phyloP scores from a whole-genome alignment of 2,888 invertebrate genomes.

The Acanthacorydalis orientalis region DNA sequence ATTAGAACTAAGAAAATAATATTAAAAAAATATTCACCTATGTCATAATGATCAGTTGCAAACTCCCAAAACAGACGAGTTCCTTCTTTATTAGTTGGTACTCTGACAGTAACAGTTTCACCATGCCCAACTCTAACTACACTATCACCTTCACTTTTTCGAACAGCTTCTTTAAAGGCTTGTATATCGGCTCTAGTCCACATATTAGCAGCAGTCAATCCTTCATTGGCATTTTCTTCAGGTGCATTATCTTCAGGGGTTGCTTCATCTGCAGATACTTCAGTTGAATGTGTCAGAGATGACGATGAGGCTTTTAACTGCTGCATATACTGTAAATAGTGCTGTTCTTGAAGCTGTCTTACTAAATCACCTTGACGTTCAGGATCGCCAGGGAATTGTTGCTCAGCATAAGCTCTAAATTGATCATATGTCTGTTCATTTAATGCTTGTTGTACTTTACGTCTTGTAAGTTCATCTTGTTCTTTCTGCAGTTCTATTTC shows the following conservation, averaged over 20 bases:
- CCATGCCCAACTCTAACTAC: constrained; percentile 89
- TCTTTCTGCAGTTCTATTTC: constrained; percentile 42
- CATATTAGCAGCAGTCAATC: constrained; percentile 60
- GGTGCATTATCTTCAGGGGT: constrained; percentile 19
- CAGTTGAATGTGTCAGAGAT: constrained; percentile 7
- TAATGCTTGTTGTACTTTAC: constrained; percentile 87
- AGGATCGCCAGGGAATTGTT: constrained; percentile 73
- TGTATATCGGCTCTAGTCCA: constrained; percentile 84
- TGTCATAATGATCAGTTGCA: constrained; percentile 94
- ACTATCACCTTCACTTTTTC: constrained; percentile 64
- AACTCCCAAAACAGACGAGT: constrained; percentile 97
- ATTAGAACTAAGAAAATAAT: neutral
- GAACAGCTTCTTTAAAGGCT: constrained; percentile 79
- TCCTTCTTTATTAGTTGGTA: constrained; percentile 91
- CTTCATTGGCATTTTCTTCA: constrained; percentile 15
- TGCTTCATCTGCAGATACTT: constrained; percentile 8
- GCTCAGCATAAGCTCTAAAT: constrained; percentile 80
- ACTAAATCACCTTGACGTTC: constrained; percentile 89
- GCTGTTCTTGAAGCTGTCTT: constrained; percentile 91
- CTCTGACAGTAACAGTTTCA: constrained; percentile 90
- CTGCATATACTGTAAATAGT: constrained; percentile 97
- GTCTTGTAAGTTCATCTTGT: constrained; percentile 44
- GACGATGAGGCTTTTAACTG: constrained; percentile 49
- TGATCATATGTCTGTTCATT: constrained; percentile 89
- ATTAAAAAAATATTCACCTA: constrained; percentile 33